Evolutionary conservation across 2,113 vertebrate genomes (phyloP).

Genomic region (Chunga burmeisteri): DNA sequence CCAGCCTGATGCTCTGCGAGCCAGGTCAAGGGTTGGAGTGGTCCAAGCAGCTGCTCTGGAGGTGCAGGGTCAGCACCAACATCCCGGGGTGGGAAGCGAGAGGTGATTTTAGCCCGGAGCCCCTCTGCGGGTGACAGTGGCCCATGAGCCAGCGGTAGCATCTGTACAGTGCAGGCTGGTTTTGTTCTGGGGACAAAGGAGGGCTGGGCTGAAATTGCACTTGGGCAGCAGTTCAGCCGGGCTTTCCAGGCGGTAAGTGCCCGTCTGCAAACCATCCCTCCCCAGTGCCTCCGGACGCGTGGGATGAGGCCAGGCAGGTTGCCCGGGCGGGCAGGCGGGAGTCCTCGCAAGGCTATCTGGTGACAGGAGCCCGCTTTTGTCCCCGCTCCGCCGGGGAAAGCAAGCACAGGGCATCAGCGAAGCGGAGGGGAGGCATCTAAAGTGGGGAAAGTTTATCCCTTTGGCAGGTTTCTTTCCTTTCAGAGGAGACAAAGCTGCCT

Average conservation of each 20-base stretch:
- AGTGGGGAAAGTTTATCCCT: neutral
- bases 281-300: neutral
- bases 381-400: neutral
- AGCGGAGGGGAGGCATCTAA: neutral
- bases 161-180: neutral
- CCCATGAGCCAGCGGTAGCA: neutral
- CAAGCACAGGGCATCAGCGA: accelerated
- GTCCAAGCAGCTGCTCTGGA: accelerated
- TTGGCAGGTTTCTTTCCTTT: neutral
- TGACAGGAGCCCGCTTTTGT: neutral
- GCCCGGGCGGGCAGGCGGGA: neutral
- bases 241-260: neutral
- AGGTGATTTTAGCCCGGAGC: neutral
- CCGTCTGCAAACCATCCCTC: neutral
- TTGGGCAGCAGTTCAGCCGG: neutral
- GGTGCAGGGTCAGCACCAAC: accelerated
- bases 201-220: neutral
- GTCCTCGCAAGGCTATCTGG: neutral
- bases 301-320: neutral
- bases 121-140: neutral
- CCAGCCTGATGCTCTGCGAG: neutral
- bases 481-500: neutral
- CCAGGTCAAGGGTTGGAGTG: accelerated
- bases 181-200: slow-evolving; percentile 9
- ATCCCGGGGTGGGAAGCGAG: neutral